A percentile compares a stretch with the other conserved stretches of the same genome.
phyloP scores from a whole-genome alignment of 2,113 vertebrate genomes.

The Rhabdomys dilectus region DNA sequence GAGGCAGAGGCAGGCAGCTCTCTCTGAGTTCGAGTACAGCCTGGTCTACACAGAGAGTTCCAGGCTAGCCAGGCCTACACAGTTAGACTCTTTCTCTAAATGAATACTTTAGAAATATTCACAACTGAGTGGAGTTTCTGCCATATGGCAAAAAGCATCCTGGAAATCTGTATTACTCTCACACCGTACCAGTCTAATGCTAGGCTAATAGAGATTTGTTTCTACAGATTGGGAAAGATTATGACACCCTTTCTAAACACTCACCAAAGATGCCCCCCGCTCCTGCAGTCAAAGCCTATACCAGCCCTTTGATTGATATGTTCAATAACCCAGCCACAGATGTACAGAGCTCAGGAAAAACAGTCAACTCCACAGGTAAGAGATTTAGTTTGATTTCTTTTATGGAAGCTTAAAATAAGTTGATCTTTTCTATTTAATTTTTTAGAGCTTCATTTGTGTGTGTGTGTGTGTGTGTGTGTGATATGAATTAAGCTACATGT shows the following conservation, averaged over 20 bases:
- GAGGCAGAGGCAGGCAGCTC: not conserved
- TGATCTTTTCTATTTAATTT: not conserved
- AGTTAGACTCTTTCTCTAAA: not conserved
- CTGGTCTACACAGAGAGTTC: not conserved
- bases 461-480: not conserved
- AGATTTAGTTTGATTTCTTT: not conserved
- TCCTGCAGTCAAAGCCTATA: slow-evolving; percentile 89
- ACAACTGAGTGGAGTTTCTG: not conserved
- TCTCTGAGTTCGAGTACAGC: not conserved
- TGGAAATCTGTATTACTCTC: not conserved
- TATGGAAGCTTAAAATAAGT: not conserved
- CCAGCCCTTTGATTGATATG: slow-evolving; percentile 94
- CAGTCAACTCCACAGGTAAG: slow-evolving; percentile 89
- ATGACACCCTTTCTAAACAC: slow-evolving; percentile 80
- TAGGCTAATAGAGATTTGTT: slow-evolving; percentile 25
- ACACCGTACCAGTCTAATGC: not conserved
- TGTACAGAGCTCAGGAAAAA: slow-evolving; percentile 84
- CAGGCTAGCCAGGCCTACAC: not conserved
- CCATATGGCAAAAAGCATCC: not conserved
- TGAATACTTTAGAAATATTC: slow-evolving; percentile 14
- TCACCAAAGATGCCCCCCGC: slow-evolving; percentile 91
- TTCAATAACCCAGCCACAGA: slow-evolving; percentile 90
- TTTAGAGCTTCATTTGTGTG: not conserved
- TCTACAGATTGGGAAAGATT: slow-evolving; percentile 83
- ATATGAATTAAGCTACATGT: not conserved